Conservation (phyloP, 2,113 vertebrate genomes). For the Cricetomys ansorgei region DNA sequence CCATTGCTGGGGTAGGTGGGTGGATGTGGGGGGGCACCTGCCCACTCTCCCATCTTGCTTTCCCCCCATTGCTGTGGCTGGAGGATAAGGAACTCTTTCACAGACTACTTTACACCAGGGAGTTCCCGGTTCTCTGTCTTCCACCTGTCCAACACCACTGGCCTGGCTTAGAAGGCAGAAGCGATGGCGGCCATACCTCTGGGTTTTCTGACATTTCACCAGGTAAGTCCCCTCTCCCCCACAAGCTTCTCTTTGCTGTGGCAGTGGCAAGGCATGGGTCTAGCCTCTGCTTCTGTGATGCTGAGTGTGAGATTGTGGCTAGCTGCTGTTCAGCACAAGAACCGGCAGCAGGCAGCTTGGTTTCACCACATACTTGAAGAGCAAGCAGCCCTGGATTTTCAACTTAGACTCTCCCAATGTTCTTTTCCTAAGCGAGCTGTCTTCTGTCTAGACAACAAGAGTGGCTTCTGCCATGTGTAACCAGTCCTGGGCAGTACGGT, state of each 20-base stretch:
- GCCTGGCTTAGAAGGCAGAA: background rate
- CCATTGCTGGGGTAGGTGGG: too few species aligned
- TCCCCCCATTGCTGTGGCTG: accelerated
- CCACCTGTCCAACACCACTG: accelerated
- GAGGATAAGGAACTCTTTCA: background rate
- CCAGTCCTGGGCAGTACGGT: too few species aligned
- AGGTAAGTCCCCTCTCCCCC: accelerated
- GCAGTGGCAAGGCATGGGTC: background rate
- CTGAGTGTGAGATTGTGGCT: accelerated
- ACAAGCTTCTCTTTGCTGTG: background rate
- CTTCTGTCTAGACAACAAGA: background rate
- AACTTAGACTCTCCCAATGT: background rate
- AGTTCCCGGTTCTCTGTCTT: too few species aligned
- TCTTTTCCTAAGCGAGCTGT: background rate
- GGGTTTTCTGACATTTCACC: background rate
- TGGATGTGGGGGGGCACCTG: accelerated
- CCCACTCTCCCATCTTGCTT: too few species aligned
- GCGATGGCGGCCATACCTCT: accelerated
- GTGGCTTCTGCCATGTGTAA: background rate
- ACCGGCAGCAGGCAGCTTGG: background rate
- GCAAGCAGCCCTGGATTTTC: background rate
- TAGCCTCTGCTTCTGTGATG: too few species aligned
- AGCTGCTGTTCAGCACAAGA: background rate
- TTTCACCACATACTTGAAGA: background rate
- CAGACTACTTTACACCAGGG: background rate